Conservation (phyloP, 2,888 invertebrate genomes). For the Neoascia interrupta region DNA sequence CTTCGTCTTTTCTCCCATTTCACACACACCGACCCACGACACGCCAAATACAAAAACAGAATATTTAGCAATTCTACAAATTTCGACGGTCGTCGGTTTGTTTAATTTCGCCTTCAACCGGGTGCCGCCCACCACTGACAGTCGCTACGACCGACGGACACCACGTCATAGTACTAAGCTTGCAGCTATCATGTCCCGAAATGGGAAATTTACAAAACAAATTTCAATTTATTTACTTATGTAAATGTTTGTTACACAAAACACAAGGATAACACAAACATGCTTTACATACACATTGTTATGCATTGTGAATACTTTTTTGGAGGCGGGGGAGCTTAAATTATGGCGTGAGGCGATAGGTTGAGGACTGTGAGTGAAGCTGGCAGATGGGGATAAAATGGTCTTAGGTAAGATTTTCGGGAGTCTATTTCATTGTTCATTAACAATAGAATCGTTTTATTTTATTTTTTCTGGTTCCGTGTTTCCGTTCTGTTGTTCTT, state of each 20-base stretch:
- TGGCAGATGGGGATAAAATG: slow-evolving; percentile 2
- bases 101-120: slow-evolving; percentile 48
- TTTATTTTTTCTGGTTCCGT: background rate
- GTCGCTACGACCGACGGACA: background rate
- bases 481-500: too few species aligned
- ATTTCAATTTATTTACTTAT: slow-evolving; percentile 69
- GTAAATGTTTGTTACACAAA: slow-evolving; percentile 64
- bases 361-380: background rate
- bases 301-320: slow-evolving; percentile 55
- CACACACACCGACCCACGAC: too few species aligned
- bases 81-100: slow-evolving; percentile 61
- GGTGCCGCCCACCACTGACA: slow-evolving; percentile 6
- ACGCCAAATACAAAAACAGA: slow-evolving; percentile 39
- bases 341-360: too few species aligned
- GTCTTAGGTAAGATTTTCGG: slow-evolving; percentile 34
- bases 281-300: slow-evolving; percentile 62
- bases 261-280: slow-evolving; percentile 64
- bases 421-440: slow-evolving; percentile 56
- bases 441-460: slow-evolving; percentile 37
- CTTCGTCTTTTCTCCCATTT: background rate
- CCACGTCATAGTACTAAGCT: background rate
- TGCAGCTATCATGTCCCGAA: slow-evolving; percentile 63
- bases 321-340: too few species aligned
- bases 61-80: slow-evolving; percentile 65
- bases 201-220: slow-evolving; percentile 68